Evolutionary conservation across 2,888 invertebrate species (phyloP), one percentile per base, ranked within the genome.

Genomic region (Cheilosia scutellata): DNA sequence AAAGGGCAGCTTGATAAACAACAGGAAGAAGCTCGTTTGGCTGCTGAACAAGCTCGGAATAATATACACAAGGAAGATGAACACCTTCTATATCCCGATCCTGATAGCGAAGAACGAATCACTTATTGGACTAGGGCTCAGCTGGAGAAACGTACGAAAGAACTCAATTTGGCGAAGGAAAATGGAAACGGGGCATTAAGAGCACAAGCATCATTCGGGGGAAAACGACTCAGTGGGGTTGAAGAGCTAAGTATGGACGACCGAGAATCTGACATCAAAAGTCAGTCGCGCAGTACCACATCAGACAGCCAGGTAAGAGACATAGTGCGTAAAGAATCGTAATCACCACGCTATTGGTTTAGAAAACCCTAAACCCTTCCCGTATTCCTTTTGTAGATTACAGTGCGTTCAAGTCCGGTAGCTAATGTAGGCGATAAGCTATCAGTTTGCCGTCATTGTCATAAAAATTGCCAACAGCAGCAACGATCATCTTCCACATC

Each of bases 391-490:
- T 58, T 65, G 49, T 87, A 96, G 96, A 95, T 96, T 88, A 96
- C 96, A 62, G 96, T 96, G 75, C 94, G 96, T 89, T 96, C 96
- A 65, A 96, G 96, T 92, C 96, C 96, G 80, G 94, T 95, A 79
- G 94, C 95, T 68, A 90, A 90, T 88, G 90, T 92, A 87, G 95
- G 95, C 83, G 96, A 96, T 92, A 95, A 95, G 76, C 94, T 96
- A 89, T 94, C 95, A 71, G 95, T 96, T 72, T 96, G 96, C 92
- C 94, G 95, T 88, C 95, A 96, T 92, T 96, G 96, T 92, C 96
- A 96, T 90, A 96, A 95, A 93, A 96, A 95, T 90, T 96, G 96
- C 92, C 94, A 92, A 77, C 82, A 80, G 66, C 86, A 80, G 79
- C 84, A 86, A 66, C 70, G 75, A 33, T 83, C 88, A 87, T 83